phyloP scores from a whole-genome alignment of 2,797 vertebrate species.

The Rousettus madagascariensis region DNA sequence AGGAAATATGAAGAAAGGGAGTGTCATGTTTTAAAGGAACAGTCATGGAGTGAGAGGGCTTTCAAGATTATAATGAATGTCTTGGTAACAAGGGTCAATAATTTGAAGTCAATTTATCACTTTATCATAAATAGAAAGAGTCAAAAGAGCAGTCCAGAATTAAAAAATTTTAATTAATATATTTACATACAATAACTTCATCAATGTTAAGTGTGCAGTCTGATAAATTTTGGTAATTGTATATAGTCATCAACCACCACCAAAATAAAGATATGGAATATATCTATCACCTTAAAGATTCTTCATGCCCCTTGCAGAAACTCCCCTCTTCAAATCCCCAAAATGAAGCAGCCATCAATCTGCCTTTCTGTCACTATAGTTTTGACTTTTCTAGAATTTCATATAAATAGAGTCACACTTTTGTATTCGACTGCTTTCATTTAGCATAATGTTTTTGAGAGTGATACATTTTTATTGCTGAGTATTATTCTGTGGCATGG shows the following conservation, averaged over 20 bases:
- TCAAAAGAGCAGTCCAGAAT: neutral
- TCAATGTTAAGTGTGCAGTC: neutral
- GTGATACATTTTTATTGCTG: neutral
- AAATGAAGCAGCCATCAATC: neutral
- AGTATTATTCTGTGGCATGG: neutral
- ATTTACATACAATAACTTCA: neutral
- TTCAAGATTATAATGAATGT: neutral
- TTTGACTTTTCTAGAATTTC: neutral
- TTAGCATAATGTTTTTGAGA: neutral
- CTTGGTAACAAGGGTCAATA: neutral
- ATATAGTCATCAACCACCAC: neutral
- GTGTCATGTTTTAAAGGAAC: neutral
- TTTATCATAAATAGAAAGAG: neutral
- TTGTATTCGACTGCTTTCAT: neutral
- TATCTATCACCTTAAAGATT: neutral
- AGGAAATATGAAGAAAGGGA: neutral
- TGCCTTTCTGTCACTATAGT: neutral
- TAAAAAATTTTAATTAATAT: neutral
- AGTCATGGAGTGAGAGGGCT: neutral
- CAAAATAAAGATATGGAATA: neutral
- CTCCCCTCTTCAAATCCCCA: neutral
- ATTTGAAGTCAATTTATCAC: slow-evolving; percentile 21
- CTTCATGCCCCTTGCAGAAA: neutral
- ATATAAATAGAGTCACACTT: neutral
- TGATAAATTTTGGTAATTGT: neutral